Percentiles rank a stretch among this genome's conserved stretches.
Conservation (phyloP, 2,888 invertebrate genomes). For the Lomographa bimaculata region DNA sequence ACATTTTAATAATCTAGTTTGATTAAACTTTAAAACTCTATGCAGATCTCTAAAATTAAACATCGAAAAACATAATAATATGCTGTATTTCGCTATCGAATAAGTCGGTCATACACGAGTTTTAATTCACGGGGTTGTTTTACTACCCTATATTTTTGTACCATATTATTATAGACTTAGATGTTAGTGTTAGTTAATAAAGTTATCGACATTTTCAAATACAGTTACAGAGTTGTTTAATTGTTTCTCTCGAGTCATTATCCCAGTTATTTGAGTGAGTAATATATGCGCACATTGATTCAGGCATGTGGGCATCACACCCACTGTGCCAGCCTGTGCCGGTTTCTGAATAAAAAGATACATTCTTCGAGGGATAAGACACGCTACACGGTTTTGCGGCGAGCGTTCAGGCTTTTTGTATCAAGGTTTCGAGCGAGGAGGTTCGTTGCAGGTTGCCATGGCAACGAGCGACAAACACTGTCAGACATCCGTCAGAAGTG, state of each 20-base stretch:
- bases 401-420: conserved; percentile 49
- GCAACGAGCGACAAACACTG: conserved; percentile 76
- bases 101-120: too few species aligned
- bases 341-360: conserved; percentile 24
- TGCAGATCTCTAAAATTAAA: conserved; percentile 1
- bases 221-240: conserved; percentile 25
- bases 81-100: too few species aligned
- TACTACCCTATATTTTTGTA: conserved; percentile 49
- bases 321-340: conserved; percentile 33
- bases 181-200: conserved; percentile 59
- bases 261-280: conserved; percentile 16
- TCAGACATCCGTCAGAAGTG: conserved; percentile 58
- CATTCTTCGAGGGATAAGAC: conserved; percentile 23
- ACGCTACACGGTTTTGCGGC: conserved; percentile 20
- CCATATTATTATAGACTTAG: conserved; percentile 37
- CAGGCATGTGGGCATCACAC: conserved; percentile 29
- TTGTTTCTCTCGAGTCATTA: conserved; percentile 31
- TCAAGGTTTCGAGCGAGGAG: conserved; percentile 46
- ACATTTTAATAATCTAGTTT: too few species aligned
- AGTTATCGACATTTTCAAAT: conserved; percentile 51
- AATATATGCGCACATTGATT: conserved; percentile 37
- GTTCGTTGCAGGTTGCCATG: conserved; percentile 61
- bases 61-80: too few species aligned
- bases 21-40: background rate
- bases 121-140: conserved; percentile 43